phyloP scores from a whole-genome alignment of 1,140 invertebrate species.

The Conopomorpha cramerella region DNA sequence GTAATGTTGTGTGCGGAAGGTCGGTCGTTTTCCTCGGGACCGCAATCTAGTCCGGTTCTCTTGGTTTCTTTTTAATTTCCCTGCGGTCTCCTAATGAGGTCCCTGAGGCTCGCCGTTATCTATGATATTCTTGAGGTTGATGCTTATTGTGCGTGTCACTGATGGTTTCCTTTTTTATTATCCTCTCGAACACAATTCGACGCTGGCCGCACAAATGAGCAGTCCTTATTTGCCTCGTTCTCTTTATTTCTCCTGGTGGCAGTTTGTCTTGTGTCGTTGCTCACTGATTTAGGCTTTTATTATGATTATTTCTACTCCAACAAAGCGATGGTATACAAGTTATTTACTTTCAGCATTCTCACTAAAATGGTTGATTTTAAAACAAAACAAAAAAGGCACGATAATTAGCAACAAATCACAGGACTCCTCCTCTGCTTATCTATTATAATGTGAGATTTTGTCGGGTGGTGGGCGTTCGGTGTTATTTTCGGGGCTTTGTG shows the following conservation, averaged over 20 bases:
- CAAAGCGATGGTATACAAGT: no score
- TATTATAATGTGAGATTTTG: constrained; percentile 59
- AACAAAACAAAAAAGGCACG: no score
- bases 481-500: constrained; percentile 57
- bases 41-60: constrained; percentile 57
- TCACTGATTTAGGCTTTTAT: constrained; percentile 49
- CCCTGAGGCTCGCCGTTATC: constrained; percentile 49
- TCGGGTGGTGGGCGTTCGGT: constrained; percentile 35
- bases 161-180: constrained; percentile 59
- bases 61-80: constrained; percentile 63
- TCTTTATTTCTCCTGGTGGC: constrained; percentile 56
- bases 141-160: constrained; percentile 61
- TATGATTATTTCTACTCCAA: constrained; percentile 31
- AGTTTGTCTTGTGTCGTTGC: constrained; percentile 46
- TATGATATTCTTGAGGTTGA: constrained; percentile 61
- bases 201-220: constrained; percentile 50
- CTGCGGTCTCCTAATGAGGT: constrained; percentile 59
- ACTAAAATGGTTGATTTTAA: no score
- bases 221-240: constrained; percentile 52
- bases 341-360: no score
- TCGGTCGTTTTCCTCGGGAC: constrained; percentile 41
- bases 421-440: constrained; percentile 51
- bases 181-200: constrained; percentile 58
- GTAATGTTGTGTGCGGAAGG: constrained; percentile 57
- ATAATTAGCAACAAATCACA: constrained; percentile 44